Evolutionary conservation across 2,888 invertebrate genomes (phyloP), one percentile per base, ranked within the genome.

Genomic region (Leucoma salicis): DNA sequence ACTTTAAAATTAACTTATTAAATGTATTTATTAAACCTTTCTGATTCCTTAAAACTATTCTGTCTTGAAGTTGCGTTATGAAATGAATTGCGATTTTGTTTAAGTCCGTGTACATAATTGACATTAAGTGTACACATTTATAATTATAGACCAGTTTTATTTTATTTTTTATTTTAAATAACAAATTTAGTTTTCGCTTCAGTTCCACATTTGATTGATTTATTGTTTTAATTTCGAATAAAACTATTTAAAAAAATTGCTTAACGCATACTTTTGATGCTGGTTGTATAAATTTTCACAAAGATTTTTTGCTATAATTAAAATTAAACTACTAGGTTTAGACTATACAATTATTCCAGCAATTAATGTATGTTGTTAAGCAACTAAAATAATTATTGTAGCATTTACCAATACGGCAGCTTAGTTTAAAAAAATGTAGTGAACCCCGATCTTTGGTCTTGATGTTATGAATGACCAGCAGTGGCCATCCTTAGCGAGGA

Each of bases 401-500:
- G 85, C 89, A 89, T 89, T 89, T 89, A 89, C 89, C 89, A 89
- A 89, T 82, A 85, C 80, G 88, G 87, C 88, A 87, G 88, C 86
- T 83, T 87, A 79, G 76, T 69, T 67, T 46, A 67, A 54, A 66
- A 59, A 68, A 49, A 3, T 13, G 74, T 83, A 84, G 82, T 63
- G 53, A 49, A 60, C 75, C 75, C 57, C 43, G 61, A 52, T 61
- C 70, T 57, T 61, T 63, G 68, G 73, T 69, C 64, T 74, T 70
- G 49, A 41, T 48, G 38, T 31, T 42, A 41, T 42, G 40, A 47
- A 31, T 39, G 43, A 39, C 7, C 46, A 41, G 45, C 47, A 53
- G 36, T 43, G 31, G 29, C 46, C 41, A 42, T 40, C 46, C 14
- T 33, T 47, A 44, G 62, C 43, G 49, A 61, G 46, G 42, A 51